These are phyloP conservation scores for Encarsia formosa DNA, from an alignment of 2,888 invertebrate genomes.

Conservation along the genomic window DNA sequence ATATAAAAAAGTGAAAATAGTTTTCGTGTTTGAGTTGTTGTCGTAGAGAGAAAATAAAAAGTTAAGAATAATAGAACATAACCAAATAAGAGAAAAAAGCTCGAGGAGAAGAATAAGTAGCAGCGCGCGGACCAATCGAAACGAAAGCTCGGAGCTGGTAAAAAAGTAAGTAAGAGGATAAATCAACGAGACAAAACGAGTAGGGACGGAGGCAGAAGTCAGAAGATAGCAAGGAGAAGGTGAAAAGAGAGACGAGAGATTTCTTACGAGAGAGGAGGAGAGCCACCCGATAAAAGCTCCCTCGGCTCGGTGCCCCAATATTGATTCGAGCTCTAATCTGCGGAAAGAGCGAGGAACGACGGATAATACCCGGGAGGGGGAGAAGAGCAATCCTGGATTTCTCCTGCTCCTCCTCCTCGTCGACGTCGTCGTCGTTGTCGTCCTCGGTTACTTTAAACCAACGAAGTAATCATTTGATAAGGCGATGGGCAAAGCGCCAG, in stretches of 20 bases:
- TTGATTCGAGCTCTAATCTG: conserved; percentile 51
- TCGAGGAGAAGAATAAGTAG: not conserved
- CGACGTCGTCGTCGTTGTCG: not conserved
- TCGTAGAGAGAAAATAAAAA: not conserved
- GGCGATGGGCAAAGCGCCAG: not conserved
- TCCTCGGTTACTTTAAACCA: conserved; percentile 19
- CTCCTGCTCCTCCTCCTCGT: too few species aligned
- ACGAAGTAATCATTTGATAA: conserved; percentile 26
- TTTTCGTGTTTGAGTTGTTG: too few species aligned
- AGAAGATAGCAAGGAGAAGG: conserved; percentile 1
- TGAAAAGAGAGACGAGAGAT: not conserved
- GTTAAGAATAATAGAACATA: not conserved
- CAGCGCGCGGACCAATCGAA: conserved; percentile 9
- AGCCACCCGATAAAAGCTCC: conserved; percentile 44
- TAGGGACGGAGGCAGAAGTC: conserved; percentile 7
- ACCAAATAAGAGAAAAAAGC: not conserved
- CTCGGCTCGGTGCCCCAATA: conserved; percentile 48
- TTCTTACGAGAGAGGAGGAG: not conserved
- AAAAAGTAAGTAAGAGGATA: conserved; percentile 22
- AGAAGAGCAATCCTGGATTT: conserved; percentile 12
- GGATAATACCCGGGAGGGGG: conserved; percentile 12
- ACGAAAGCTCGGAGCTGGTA: not conserved
- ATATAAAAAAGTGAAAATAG: too few species aligned
- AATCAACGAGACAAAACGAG: conserved; percentile 21
- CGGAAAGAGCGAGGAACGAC: conserved; percentile 33